Base-by-base conservation (phyloP, 2,797 vertebrate genomes). In the Philypnodon macrostomus region DNA sequence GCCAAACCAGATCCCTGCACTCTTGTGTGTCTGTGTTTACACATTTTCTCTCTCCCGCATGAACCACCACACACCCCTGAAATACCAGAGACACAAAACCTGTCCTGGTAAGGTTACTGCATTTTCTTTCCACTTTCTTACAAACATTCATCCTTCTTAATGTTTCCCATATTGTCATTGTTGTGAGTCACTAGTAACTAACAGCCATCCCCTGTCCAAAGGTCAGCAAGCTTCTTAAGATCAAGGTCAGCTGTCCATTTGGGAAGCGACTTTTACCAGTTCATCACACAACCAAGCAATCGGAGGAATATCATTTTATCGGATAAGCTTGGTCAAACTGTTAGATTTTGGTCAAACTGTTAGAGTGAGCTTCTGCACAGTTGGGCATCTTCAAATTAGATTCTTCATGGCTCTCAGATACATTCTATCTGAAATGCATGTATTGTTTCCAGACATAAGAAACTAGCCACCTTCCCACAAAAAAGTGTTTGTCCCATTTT, bases 1-100 rank as follows among this genome's bases (percentile, higher is more conserved):
- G 87, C 83, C 84, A 85, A 90, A 90, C 89, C 85, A 81, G 89
- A 88, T 88, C 71, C 62, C 58, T 69, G 81, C 68, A 42, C 68
- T 82, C 77, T 80, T 81, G 72, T 80, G 75, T 81, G 74, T 79
- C 74, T 79, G 62, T 80, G 73, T 85, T 87, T 81, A 82, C 77
- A 80, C 71, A 62, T 79, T 79, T 66, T 46, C 62, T 76, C 64
- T 56, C 69, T 75, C 64, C 71, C 45, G 29, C 24, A 31, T 76
- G 63, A 82, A 80, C 68, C 53, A 63, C 53, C 49, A 62, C 75
- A 83, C 79, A 79, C 70, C 60, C 62, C 12, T 65, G 62, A 71
- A 54, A 81, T 61, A 76, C 70, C 34, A 54, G 78, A 73, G 83
- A 73, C 68, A 61, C 48, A 70, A 37, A 67, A 64, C 64, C 57